Evolutionary conservation across 2,888 invertebrate species (phyloP).

Genomic region (Sminthurides aquaticus): DNA sequence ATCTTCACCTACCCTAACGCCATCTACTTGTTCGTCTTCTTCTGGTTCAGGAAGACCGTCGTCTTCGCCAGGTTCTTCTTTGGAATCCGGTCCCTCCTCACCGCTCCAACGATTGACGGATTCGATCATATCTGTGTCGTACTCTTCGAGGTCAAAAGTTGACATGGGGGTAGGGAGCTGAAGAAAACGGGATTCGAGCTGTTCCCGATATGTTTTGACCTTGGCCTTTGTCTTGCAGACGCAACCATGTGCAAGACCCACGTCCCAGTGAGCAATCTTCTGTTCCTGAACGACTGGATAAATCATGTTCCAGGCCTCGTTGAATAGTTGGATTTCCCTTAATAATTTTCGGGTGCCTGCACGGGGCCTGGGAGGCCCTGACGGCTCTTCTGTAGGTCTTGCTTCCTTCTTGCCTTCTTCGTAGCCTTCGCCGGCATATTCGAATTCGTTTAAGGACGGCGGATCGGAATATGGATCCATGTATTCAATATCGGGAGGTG

Average conservation of each 20-base stretch:
- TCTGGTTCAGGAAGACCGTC: conserved; percentile 50
- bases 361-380: neutral
- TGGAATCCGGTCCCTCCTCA: neutral
- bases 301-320: conserved; percentile 38
- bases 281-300: conserved; percentile 30
- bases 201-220: conserved; percentile 23
- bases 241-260: conserved; percentile 25
- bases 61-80: conserved; percentile 50
- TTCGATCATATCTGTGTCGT: conserved; percentile 24
- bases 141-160: conserved; percentile 26
- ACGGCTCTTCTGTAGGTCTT: neutral
- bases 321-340: conserved; percentile 25
- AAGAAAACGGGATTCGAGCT: conserved; percentile 28
- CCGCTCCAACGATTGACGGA: conserved; percentile 9
- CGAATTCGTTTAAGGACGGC: too few relatives aligned
- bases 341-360: conserved; percentile 25
- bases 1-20: conserved; percentile 51
- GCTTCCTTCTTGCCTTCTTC: conserved; percentile 15
- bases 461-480: too few relatives aligned
- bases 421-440: too few relatives aligned
- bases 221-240: conserved; percentile 22
- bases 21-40: conserved; percentile 49
- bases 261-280: conserved; percentile 28
- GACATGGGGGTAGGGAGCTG: conserved; percentile 20
- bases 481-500: too few relatives aligned